Evolutionary conservation across 2,888 invertebrate species (phyloP).

Genomic region (Brachyopa scutellaris): DNA sequence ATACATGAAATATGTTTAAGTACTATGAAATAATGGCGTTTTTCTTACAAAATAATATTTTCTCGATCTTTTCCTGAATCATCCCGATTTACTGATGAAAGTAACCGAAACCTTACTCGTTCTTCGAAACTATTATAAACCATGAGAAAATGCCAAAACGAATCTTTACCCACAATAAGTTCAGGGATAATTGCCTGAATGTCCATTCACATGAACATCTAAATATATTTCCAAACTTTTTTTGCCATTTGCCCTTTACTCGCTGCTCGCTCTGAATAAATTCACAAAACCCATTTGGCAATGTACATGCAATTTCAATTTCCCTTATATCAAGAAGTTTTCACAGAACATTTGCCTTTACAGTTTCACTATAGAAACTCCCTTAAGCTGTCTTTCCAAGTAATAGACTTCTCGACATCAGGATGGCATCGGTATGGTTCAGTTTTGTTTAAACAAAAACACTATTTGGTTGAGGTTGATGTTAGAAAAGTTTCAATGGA

Average conservation of each 20-base stretch:
- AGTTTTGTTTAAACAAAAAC: neutral
- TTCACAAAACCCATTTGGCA: neutral
- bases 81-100: too few relatives aligned
- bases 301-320: conserved; percentile 14
- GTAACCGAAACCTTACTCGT: too few relatives aligned
- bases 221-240: neutral
- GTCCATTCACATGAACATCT: neutral
- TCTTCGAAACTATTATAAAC: too few relatives aligned
- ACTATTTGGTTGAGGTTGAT: too few relatives aligned
- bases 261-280: neutral
- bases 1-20: too few relatives aligned
- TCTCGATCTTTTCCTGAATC: too few relatives aligned
- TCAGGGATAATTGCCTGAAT: neutral
- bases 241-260: neutral
- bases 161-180: too few relatives aligned
- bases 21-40: too few relatives aligned
- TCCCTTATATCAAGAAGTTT: conserved; percentile 4
- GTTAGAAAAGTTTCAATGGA: too few relatives aligned
- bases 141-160: too few relatives aligned
- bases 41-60: too few relatives aligned
- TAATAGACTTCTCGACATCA: conserved; percentile 1
- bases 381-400: neutral
- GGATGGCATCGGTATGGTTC: neutral
- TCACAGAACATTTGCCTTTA: conserved; percentile 4
- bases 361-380: neutral